Percentiles rank a stretch among this genome's conserved stretches.
Conservation (phyloP, 1,140 invertebrate species). For the Drosophila suzukii region DNA sequence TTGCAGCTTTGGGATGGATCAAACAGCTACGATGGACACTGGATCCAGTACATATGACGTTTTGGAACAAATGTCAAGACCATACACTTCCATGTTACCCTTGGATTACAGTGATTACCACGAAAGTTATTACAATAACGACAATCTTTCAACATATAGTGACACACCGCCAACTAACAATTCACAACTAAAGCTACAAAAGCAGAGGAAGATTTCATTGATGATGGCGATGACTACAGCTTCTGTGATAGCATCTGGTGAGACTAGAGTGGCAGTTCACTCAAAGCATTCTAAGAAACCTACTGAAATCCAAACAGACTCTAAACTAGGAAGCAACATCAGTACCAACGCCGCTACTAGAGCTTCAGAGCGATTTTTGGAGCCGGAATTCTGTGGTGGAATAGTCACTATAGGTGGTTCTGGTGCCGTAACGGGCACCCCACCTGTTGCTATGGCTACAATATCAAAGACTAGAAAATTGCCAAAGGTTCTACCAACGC, state of each 20-base stretch:
- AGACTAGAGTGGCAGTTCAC: conserved; percentile 67
- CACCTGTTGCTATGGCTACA: conserved; percentile 1
- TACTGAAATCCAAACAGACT: conserved; percentile 14
- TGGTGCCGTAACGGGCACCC: conserved; percentile 5
- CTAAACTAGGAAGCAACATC: conserved; percentile 4
- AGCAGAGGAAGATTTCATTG: conserved; percentile 71
- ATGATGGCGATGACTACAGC: conserved; percentile 83
- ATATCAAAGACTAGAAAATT: conserved; percentile 73
- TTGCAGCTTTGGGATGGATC: not conserved
- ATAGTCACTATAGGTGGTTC: conserved; percentile 1
- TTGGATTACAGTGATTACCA: conserved; percentile 88
- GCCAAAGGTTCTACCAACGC: conserved; percentile 73
- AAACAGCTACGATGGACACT: conserved; percentile 1
- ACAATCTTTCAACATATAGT: conserved; percentile 71
- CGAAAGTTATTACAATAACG: conserved; percentile 85
- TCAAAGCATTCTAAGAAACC: conserved; percentile 33
- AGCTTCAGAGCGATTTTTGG: conserved; percentile 29
- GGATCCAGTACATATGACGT: conserved; percentile 37
- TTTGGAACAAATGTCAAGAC: conserved; percentile 42
- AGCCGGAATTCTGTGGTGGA: conserved; percentile 13
- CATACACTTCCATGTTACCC: conserved; percentile 72
- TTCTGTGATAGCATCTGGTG: conserved; percentile 81
- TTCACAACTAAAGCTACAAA: conserved; percentile 67
- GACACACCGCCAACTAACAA: conserved; percentile 59
- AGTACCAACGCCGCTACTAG: conserved; percentile 31